Evolutionary conservation across 2,113 vertebrate species (phyloP).

Genomic region (Poeciliopsis prolifica): DNA sequence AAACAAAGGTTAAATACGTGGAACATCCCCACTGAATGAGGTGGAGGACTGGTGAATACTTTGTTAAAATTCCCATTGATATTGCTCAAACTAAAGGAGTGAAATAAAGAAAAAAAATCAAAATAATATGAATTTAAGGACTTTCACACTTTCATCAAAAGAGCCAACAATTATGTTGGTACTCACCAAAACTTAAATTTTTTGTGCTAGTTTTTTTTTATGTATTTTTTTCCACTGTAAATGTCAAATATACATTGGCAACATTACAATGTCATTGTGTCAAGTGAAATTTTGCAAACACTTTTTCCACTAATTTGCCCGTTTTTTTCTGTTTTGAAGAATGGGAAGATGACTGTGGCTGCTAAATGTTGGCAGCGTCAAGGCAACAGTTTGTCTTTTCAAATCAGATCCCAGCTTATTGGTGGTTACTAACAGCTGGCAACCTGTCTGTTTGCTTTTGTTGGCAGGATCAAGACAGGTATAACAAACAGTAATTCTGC

Average conservation of each 20-base stretch:
- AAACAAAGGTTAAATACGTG: not conserved
- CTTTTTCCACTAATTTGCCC: not conserved
- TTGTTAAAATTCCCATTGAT: not conserved
- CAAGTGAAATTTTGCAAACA: too few relatives aligned
- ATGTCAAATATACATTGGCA: too few relatives aligned
- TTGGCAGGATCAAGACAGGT: slow-evolving; percentile 76
- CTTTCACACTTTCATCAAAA: not conserved
- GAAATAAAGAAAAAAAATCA: too few relatives aligned
- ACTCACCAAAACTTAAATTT: not conserved
- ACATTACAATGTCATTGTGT: too few relatives aligned
- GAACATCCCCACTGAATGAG: not conserved
- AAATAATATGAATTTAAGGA: not conserved
- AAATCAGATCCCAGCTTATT: slow-evolving; percentile 4
- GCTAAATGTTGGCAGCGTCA: slow-evolving; percentile 14
- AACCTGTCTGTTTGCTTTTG: slow-evolving; percentile 76
- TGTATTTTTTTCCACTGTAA: too few relatives aligned
- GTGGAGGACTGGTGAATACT: not conserved
- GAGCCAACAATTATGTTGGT: not conserved
- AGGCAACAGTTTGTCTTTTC: slow-evolving; percentile 13
- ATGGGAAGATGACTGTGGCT: slow-evolving; percentile 13
- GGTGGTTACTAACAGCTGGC: slow-evolving; percentile 53
- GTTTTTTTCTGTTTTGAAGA: not conserved
- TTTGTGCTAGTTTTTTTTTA: not conserved
- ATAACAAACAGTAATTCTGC: slow-evolving; percentile 60
- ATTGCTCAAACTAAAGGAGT: too few relatives aligned